Percentiles rank a stretch among this genome's conserved stretches.
phyloP scores from a whole-genome alignment of 1,140 invertebrate genomes.

The Papilio aristodemus region DNA sequence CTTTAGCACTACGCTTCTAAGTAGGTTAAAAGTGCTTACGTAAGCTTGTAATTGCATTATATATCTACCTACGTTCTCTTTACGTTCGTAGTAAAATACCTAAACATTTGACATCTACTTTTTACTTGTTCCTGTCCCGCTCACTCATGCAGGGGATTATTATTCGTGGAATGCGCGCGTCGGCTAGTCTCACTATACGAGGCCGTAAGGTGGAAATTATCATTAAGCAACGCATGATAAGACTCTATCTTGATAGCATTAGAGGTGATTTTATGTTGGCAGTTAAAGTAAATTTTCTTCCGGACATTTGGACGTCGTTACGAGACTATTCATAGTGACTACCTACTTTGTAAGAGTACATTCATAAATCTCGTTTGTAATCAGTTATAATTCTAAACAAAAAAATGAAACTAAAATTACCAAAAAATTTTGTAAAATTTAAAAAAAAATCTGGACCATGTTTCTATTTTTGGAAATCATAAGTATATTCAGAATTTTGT shows the following conservation, averaged over 20 bases:
- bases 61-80: conserved; percentile 77
- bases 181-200: conserved; percentile 69
- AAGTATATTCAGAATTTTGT: conserved; percentile 54
- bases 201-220: conserved; percentile 53
- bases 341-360: conserved; percentile 77
- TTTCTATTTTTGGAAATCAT: conserved; percentile 37
- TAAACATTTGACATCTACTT: conserved; percentile 80
- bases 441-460: conserved; percentile 33
- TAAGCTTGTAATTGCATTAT: conserved; percentile 78
- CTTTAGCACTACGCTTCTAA: conserved; percentile 58
- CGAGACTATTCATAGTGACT: conserved; percentile 73
- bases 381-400: conserved; percentile 31
- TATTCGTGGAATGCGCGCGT: conserved; percentile 78
- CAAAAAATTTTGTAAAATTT: background rate
- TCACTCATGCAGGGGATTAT: conserved; percentile 71
- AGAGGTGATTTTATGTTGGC: conserved; percentile 51
- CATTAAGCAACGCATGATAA: conserved; percentile 32
- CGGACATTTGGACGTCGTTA: conserved; percentile 40
- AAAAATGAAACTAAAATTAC: background rate
- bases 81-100: conserved; percentile 78
- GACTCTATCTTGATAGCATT: conserved; percentile 33
- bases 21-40: conserved; percentile 76
- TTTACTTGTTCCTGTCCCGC: conserved; percentile 71
- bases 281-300: conserved; percentile 35
- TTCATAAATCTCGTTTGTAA: conserved; percentile 71